Evolutionary conservation across 2,113 vertebrate genomes (phyloP).

Genomic region (Xiphophorus maculatus): DNA sequence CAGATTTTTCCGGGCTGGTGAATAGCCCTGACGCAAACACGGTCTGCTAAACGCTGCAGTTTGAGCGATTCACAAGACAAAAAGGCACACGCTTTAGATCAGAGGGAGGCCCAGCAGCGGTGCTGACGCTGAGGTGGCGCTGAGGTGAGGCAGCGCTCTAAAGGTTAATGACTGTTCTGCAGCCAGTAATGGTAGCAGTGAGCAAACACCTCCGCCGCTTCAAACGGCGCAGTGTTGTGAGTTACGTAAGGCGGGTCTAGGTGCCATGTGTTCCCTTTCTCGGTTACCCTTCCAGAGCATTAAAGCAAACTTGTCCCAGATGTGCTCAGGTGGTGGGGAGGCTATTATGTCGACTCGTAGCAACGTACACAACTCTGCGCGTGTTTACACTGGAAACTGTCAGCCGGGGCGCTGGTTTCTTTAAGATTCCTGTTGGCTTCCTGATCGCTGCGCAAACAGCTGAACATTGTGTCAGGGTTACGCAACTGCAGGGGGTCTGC

Average conservation of each 20-base stretch:
- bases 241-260: slow-evolving; percentile 55
- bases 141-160: slow-evolving; percentile 50
- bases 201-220: slow-evolving; percentile 66
- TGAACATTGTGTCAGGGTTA: slow-evolving; percentile 39
- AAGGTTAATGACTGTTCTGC: slow-evolving; percentile 71
- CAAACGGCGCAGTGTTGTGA: slow-evolving; percentile 40
- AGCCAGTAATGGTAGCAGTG: slow-evolving; percentile 60
- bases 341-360: no score
- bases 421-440: slow-evolving; percentile 9
- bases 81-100: slow-evolving; percentile 3
- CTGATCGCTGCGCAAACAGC: slow-evolving; percentile 16
- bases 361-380: background rate
- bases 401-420: background rate
- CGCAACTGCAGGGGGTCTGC: slow-evolving; percentile 35
- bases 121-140: slow-evolving; percentile 49
- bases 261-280: slow-evolving; percentile 61
- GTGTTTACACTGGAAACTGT: background rate
- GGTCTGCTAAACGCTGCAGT: slow-evolving; percentile 20
- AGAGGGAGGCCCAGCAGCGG: background rate
- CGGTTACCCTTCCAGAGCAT: slow-evolving; percentile 22
- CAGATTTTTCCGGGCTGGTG: slow-evolving; percentile 2
- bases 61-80: slow-evolving; percentile 37
- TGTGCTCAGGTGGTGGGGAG: background rate
- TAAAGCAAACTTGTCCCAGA: background rate
- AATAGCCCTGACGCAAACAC: slow-evolving; percentile 4